These are phyloP conservation scores for Stenodema calcarata DNA, from an alignment of 2,888 invertebrate genomes.

Conservation along the genomic window DNA sequence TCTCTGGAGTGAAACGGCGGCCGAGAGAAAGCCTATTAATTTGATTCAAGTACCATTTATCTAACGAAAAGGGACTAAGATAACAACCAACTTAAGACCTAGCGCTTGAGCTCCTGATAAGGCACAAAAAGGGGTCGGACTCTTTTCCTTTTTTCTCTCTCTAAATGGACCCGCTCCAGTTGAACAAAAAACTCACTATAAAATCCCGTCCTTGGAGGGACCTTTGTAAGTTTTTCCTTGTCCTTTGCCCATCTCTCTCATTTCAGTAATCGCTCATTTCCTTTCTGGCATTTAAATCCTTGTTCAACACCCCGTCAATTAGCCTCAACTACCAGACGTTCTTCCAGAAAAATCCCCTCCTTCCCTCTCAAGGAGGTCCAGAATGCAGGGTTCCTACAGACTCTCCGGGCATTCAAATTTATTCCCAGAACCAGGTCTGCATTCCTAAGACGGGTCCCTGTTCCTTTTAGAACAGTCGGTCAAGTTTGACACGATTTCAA, in stretches of 20 bases:
- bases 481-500: not conserved
- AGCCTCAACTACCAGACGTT: not conserved
- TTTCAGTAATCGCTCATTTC: slow-evolving; percentile 6
- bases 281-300: slow-evolving; percentile 24
- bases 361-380: too few relatives aligned
- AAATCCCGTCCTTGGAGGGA: not conserved
- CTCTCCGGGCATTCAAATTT: slow-evolving; percentile 18
- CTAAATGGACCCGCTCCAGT: not conserved
- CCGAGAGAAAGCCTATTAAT: not conserved
- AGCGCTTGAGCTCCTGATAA: not conserved
- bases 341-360: not conserved
- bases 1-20: too few relatives aligned
- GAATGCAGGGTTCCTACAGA: not conserved
- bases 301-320: not conserved
- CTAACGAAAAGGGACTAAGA: not conserved
- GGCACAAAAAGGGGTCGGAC: not conserved
- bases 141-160: not conserved
- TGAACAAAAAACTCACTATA: not conserved
- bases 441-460: not conserved
- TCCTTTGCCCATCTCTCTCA: not conserved
- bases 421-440: slow-evolving; percentile 8
- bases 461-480: slow-evolving; percentile 25
- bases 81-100: not conserved
- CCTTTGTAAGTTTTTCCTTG: not conserved
- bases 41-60: not conserved